Evolutionary conservation across 2,888 invertebrate species (phyloP).

Genomic region (Macrophya annulata): DNA sequence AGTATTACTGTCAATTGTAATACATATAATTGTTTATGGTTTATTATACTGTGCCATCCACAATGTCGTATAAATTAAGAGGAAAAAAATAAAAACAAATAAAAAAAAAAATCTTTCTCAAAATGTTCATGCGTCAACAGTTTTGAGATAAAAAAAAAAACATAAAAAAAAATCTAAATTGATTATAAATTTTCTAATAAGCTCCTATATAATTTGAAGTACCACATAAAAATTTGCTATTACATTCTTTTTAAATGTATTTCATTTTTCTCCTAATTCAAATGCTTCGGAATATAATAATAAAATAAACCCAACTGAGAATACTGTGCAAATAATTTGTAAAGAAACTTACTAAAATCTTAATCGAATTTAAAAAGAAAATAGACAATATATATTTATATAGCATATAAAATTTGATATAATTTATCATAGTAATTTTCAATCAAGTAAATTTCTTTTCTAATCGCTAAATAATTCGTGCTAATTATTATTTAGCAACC

Average conservation of each 20-base stretch:
- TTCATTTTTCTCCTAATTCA: slow-evolving; percentile 54
- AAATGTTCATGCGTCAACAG: slow-evolving; percentile 6
- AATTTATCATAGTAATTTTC: not conserved
- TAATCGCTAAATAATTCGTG: not conserved
- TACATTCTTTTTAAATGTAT: slow-evolving; percentile 60
- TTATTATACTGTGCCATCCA: slow-evolving; percentile 51
- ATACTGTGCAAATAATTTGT: slow-evolving; percentile 43
- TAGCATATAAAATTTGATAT: not conserved
- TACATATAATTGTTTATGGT: slow-evolving; percentile 44
- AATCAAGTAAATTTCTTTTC: not conserved
- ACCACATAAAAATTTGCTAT: slow-evolving; percentile 64
- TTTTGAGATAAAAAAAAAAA: slow-evolving; percentile 29
- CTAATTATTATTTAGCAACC: not conserved
- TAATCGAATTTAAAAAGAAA: not conserved
- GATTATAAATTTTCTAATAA: slow-evolving; percentile 57
- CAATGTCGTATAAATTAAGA: slow-evolving; percentile 41
- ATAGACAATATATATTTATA: not conserved
- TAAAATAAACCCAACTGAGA: slow-evolving; percentile 34
- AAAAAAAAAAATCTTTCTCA: slow-evolving; percentile 26
- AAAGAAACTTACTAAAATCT: not conserved
- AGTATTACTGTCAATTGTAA: slow-evolving; percentile 48
- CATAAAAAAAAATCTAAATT: slow-evolving; percentile 12
- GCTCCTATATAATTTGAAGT: slow-evolving; percentile 58
- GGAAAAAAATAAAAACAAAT: not conserved
- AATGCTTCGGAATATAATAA: slow-evolving; percentile 52